phyloP scores from a whole-genome alignment of 2,797 vertebrate species.

The Aplochiton taeniatus region DNA sequence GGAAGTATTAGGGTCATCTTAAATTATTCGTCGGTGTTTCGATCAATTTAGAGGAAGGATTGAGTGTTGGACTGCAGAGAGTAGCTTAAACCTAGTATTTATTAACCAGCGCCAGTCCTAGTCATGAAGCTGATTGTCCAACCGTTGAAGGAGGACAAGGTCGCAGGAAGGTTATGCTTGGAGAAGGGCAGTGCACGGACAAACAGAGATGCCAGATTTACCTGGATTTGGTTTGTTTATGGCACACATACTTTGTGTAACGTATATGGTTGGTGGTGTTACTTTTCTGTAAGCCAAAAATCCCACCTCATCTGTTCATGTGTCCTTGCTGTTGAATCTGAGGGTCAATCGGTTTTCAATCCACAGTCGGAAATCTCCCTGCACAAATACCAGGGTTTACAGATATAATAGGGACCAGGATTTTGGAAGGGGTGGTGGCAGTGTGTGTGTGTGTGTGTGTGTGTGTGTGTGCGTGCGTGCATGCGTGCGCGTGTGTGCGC shows the following conservation, averaged over 20 bases:
- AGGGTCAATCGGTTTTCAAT: constrained; percentile 42
- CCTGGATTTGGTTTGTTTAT: constrained; percentile 35
- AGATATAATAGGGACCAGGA: constrained; percentile 13
- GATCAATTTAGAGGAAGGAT: neutral
- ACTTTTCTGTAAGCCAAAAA: constrained; percentile 46
- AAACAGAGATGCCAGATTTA: constrained; percentile 14
- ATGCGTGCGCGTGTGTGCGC: neutral
- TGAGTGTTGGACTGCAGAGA: too few relatives aligned
- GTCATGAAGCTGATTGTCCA: neutral
- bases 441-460: constrained; percentile 15
- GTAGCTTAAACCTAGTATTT: too few relatives aligned
- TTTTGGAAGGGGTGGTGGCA: constrained; percentile 1
- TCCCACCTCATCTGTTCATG: constrained; percentile 45
- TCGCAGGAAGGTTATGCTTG: constrained; percentile 35
- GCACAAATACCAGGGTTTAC: constrained; percentile 14
- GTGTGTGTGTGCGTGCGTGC: neutral
- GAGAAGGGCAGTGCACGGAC: constrained; percentile 36
- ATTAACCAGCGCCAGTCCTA: too few relatives aligned
- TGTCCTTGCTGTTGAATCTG: constrained; percentile 35
- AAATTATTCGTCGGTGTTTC: too few relatives aligned
- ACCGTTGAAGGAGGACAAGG: constrained; percentile 28
- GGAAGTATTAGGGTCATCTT: too few relatives aligned
- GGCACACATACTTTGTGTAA: neutral
- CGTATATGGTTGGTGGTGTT: constrained; percentile 5
- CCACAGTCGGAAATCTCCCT: constrained; percentile 11